Conservation (phyloP, 2,797 vertebrate genomes). For the Lepidocolaptes lacrymiger region DNA sequence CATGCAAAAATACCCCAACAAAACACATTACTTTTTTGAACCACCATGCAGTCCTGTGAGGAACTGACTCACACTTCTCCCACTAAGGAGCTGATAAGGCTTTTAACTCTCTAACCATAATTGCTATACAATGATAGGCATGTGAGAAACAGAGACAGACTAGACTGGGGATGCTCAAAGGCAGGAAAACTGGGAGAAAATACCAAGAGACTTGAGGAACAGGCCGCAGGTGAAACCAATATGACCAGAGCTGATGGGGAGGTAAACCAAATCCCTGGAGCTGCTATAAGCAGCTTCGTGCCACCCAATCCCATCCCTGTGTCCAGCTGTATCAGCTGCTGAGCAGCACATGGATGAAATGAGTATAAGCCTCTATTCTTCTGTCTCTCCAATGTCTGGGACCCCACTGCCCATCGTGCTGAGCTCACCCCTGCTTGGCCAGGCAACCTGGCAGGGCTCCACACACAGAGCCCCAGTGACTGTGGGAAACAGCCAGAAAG, state of each 20-base stretch:
- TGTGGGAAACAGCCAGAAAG: background rate
- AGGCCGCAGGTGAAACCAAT: background rate
- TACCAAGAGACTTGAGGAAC: background rate
- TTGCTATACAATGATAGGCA: background rate
- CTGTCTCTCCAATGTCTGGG: background rate
- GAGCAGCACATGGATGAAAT: background rate
- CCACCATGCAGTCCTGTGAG: accelerated
- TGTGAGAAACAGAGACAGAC: background rate
- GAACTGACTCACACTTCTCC: background rate
- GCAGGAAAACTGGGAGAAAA: background rate
- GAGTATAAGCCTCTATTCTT: background rate
- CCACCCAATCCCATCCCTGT: accelerated
- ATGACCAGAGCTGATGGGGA: background rate
- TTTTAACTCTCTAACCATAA: background rate
- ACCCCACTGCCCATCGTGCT: background rate
- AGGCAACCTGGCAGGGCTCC: background rate
- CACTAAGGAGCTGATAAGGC: background rate
- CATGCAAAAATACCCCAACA: background rate
- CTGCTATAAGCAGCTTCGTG: background rate
- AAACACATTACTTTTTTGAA: background rate
- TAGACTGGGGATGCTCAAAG: background rate
- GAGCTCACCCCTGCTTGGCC: background rate
- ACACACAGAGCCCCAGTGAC: too few species aligned
- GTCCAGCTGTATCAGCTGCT: background rate
- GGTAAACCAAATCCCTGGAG: background rate